Conservation (phyloP, 1,140 invertebrate genomes). For the Bombus superbus region DNA sequence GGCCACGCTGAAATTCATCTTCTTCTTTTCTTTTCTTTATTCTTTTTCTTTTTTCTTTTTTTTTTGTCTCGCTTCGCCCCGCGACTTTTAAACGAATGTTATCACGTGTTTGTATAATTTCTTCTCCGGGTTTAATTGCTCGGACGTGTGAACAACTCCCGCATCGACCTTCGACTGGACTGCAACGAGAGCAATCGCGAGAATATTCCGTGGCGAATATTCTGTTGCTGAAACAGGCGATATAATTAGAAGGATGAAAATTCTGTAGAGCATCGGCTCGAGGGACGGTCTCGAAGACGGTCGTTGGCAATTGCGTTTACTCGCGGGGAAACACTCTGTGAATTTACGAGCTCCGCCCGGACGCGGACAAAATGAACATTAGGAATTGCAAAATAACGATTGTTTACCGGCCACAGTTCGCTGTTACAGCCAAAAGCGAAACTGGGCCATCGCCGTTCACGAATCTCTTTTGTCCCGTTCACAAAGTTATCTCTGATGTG, state of each 20-base stretch:
- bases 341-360: background rate
- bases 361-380: background rate
- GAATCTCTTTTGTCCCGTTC: conserved; percentile 3
- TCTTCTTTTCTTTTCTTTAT: background rate
- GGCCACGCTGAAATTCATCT: background rate
- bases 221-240: too few species aligned
- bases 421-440: conserved; percentile 27
- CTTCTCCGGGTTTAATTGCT: background rate
- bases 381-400: conserved; percentile 56
- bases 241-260: background rate
- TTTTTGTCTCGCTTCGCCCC: background rate
- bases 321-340: background rate
- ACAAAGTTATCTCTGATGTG: conserved; percentile 25
- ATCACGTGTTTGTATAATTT: background rate
- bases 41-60: background rate
- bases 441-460: conserved; percentile 47
- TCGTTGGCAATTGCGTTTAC: background rate
- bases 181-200: background rate
- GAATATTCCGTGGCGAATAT: background rate
- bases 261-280: background rate
- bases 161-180: background rate
- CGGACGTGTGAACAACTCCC: background rate
- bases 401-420: conserved; percentile 48
- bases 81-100: background rate
- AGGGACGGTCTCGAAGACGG: background rate